These are phyloP conservation scores for Erebia ligea DNA, from an alignment of 2,888 invertebrate species.

Conservation along the genomic window DNA sequence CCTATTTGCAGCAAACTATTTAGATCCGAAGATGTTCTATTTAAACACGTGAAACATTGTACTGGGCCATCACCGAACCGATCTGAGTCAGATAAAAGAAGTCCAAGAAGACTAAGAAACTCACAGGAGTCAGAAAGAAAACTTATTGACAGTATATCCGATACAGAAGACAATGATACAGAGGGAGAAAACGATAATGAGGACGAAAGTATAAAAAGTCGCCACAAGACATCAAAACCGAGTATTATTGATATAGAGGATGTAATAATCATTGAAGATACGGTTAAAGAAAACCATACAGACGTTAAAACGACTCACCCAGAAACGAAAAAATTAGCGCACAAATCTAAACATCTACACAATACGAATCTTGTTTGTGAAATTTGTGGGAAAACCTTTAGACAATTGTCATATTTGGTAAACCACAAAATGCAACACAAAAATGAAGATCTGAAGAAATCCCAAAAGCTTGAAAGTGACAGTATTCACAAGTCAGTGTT, in stretches of 20 bases:
- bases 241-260: slow-evolving; percentile 48
- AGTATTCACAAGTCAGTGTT: slow-evolving; percentile 55
- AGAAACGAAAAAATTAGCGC: slow-evolving; percentile 48
- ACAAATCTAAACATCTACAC: slow-evolving; percentile 42
- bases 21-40: slow-evolving; percentile 78
- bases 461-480: slow-evolving; percentile 53
- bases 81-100: slow-evolving; percentile 70
- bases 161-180: slow-evolving; percentile 53
- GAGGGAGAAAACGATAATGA: not conserved
- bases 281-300: slow-evolving; percentile 50
- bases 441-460: slow-evolving; percentile 50
- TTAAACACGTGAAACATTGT: slow-evolving; percentile 80
- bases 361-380: slow-evolving; percentile 65
- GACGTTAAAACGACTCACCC: slow-evolving; percentile 51
- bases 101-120: slow-evolving; percentile 55
- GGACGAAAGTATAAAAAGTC: slow-evolving; percentile 46
- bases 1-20: slow-evolving; percentile 79
- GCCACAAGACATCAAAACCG: not conserved
- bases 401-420: slow-evolving; percentile 73
- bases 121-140: slow-evolving; percentile 64
- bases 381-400: slow-evolving; percentile 75
- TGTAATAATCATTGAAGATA: slow-evolving; percentile 64
- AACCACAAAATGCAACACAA: slow-evolving; percentile 72
- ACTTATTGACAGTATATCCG: slow-evolving; percentile 58
- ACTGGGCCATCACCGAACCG: slow-evolving; percentile 75